A percentile compares a stretch with the other conserved stretches of the same genome.
phyloP scores from a whole-genome alignment of 2,888 invertebrate genomes.

The Torymus tubicola region DNA sequence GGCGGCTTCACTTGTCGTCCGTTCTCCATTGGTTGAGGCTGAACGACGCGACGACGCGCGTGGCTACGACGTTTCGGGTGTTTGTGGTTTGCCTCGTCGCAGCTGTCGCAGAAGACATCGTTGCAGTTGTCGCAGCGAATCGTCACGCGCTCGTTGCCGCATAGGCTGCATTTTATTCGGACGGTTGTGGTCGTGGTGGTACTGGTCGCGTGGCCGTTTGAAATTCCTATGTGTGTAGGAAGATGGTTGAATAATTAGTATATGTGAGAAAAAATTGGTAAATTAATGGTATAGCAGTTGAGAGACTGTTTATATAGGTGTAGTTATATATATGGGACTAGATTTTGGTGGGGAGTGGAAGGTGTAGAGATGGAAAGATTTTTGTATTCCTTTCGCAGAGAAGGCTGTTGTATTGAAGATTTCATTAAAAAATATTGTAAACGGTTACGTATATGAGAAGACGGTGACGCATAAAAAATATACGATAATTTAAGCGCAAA shows the following conservation, averaged over 20 bases:
- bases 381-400: no score
- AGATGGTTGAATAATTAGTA: background rate
- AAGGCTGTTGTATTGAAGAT: no score
- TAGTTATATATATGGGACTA: no score
- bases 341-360: no score
- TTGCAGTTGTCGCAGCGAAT: slow-evolving; percentile 91
- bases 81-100: slow-evolving; percentile 96
- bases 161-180: slow-evolving; percentile 84
- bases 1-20: slow-evolving; percentile 78
- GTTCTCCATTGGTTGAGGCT: slow-evolving; percentile 35
- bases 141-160: slow-evolving; percentile 88
- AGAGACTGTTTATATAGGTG: no score
- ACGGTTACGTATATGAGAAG: no score
- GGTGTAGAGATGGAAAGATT: no score
- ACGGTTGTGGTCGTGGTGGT: background rate
- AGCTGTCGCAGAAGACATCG: slow-evolving; percentile 91
- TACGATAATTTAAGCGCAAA: no score
- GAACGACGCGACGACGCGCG: slow-evolving; percentile 78
- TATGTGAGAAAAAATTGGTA: no score
- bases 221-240: slow-evolving; percentile 24
- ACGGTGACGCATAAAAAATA: no score
- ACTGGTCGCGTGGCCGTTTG: slow-evolving; percentile 37
- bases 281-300: no score
- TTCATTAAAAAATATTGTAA: no score
- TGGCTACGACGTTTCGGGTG: slow-evolving; percentile 92